Conservation (phyloP, 2,888 invertebrate species). For the Aromia moschata region DNA sequence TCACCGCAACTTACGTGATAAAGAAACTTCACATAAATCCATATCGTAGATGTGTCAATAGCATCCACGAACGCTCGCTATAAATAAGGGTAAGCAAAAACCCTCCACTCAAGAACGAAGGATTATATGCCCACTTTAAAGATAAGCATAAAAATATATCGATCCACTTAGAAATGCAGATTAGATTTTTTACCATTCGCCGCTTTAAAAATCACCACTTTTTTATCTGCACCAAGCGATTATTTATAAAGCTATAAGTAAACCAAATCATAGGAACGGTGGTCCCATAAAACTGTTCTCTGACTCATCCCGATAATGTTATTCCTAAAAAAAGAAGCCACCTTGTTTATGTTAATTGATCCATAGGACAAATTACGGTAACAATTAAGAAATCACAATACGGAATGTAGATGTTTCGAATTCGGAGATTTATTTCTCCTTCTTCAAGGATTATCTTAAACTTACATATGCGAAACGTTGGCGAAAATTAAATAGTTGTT, state of each 20-base stretch:
- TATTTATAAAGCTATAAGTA: conserved; percentile 33
- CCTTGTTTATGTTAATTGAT: too few relatives aligned
- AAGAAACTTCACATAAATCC: conserved; percentile 50
- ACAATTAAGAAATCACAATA: too few relatives aligned
- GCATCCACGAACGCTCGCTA: conserved; percentile 56
- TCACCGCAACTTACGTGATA: conserved; percentile 44
- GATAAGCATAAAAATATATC: conserved; percentile 42
- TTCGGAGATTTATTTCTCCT: too few relatives aligned
- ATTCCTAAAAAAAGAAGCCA: too few relatives aligned
- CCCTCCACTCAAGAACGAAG: conserved; percentile 40
- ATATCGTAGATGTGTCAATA: conserved; percentile 58
- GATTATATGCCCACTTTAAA: conserved; percentile 41
- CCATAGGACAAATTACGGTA: too few relatives aligned
- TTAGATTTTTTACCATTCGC: conserved; percentile 41
- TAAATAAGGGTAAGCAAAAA: conserved; percentile 57
- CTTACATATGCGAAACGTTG: too few relatives aligned
- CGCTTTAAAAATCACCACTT: conserved; percentile 35
- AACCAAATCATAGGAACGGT: conserved; percentile 8
- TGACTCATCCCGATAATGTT: too few relatives aligned
- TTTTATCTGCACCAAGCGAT: conserved; percentile 39
- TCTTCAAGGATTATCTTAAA: too few relatives aligned
- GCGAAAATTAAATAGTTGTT: too few relatives aligned
- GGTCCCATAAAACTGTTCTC: too few relatives aligned
- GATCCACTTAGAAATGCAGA: conserved; percentile 43
- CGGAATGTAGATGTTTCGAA: too few relatives aligned